phyloP scores from a whole-genome alignment of 2,113 vertebrate genomes.

The Psilopogon haemacephalus region DNA sequence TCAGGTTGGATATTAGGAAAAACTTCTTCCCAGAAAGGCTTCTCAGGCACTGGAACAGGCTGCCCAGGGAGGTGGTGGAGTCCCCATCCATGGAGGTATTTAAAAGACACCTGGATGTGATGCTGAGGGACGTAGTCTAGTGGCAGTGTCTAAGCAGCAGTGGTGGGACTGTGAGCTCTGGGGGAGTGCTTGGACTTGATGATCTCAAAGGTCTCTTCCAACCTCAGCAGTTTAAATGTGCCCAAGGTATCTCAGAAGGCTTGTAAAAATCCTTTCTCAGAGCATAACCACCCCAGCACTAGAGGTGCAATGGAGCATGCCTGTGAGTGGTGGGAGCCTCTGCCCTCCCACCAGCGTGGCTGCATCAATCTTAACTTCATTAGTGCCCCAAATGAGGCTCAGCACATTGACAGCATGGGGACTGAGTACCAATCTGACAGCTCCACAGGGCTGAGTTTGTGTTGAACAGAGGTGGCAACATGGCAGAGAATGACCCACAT shows the following conservation, averaged over 20 bases:
- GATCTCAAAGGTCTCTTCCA: too few species aligned
- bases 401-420: neutral
- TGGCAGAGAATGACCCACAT: neutral
- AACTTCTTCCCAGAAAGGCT: too few species aligned
- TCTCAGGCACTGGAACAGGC: too few species aligned
- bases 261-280: neutral
- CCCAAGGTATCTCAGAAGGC: neutral
- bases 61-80: too few species aligned
- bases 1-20: too few species aligned
- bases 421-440: neutral
- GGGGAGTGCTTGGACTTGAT: too few species aligned
- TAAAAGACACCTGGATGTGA: too few species aligned
- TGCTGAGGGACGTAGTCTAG: too few species aligned
- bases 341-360: neutral
- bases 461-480: neutral
- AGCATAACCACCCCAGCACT: rapidly evolving
- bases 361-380: neutral
- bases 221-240: neutral
- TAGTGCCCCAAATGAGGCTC: rapidly evolving
- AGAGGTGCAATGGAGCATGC: neutral
- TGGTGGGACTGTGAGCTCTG: too few species aligned
- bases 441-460: rapidly evolving
- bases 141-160: too few species aligned
- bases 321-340: neutral
- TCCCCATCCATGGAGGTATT: too few species aligned